These are phyloP conservation scores for Habropoda laboriosa DNA, from an alignment of 1,140 invertebrate species.

Conservation along the genomic window DNA sequence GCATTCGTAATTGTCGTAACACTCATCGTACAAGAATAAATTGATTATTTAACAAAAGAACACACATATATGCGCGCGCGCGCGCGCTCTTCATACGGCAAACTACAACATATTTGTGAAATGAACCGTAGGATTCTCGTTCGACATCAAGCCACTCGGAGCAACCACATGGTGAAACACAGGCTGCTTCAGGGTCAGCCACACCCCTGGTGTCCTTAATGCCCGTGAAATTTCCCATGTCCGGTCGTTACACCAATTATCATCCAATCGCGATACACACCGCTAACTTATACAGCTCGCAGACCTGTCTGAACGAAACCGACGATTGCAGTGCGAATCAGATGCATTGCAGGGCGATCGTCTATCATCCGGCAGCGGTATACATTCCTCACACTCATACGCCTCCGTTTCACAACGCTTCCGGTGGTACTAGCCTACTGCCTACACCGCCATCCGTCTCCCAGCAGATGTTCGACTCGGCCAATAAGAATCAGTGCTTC, in stretches of 20 bases:
- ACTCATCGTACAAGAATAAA: background rate
- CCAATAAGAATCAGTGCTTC: constrained; percentile 38
- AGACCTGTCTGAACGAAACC: constrained; percentile 66
- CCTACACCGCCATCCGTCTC: constrained; percentile 68
- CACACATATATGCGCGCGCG: no score
- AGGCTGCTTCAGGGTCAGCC: constrained; percentile 63
- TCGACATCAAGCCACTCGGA: constrained; percentile 79
- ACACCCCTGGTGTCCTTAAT: constrained; percentile 74
- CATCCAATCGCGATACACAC: constrained; percentile 72
- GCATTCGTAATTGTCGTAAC: no score
- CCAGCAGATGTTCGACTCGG: constrained; percentile 52
- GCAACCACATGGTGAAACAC: constrained; percentile 70
- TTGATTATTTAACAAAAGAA: background rate
- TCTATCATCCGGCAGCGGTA: constrained; percentile 74
- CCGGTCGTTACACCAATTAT: constrained; percentile 74
- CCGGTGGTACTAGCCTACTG: constrained; percentile 70
- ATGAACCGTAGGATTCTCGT: constrained; percentile 76
- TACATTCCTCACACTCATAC: constrained; percentile 71
- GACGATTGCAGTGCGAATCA: constrained; percentile 66
- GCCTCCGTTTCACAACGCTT: constrained; percentile 57
- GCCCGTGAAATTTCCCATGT: constrained; percentile 76
- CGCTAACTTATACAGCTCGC: constrained; percentile 63
- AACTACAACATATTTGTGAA: constrained; percentile 34
- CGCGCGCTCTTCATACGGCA: no score
- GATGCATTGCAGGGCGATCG: constrained; percentile 74